Conservation (phyloP, 2,888 invertebrate genomes). For the Rhodophaea formosa region DNA sequence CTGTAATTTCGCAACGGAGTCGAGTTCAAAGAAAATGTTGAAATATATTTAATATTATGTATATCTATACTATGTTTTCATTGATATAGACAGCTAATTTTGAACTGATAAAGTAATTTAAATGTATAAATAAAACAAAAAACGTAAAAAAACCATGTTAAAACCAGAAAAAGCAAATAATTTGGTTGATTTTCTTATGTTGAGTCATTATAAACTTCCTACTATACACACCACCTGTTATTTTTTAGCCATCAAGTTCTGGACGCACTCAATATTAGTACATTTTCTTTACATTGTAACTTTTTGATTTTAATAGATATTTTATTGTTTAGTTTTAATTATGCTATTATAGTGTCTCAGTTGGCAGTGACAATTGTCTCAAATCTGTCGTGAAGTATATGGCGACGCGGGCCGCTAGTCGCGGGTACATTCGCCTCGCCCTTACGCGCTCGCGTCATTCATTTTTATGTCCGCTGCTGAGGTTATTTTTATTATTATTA, state of each 20-base stretch:
- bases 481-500: conserved; percentile 55
- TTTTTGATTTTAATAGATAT: conserved; percentile 51
- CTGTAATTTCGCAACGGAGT: conserved; percentile 30
- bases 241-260: conserved; percentile 22
- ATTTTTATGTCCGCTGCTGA: conserved; percentile 51
- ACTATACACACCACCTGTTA: conserved; percentile 11
- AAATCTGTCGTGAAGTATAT: conserved; percentile 43
- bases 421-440: conserved; percentile 24
- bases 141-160: conserved; percentile 7
- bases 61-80: conserved; percentile 43
- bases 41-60: conserved; percentile 40
- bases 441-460: conserved; percentile 26
- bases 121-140: conserved; percentile 32
- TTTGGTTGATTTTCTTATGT: conserved; percentile 25
- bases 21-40: conserved; percentile 37
- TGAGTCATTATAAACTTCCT: conserved; percentile 18
- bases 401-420: conserved; percentile 25
- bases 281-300: conserved; percentile 35
- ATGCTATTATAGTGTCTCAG: conserved; percentile 51
- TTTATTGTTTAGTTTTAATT: conserved; percentile 64
- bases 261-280: conserved; percentile 25
- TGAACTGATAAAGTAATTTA: conserved; percentile 37
- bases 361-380: conserved; percentile 52
- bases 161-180: conserved; percentile 12
- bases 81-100: conserved; percentile 45